Percentiles rank a stretch among this genome's conserved stretches.
Evolutionary conservation across 2,888 invertebrate genomes (phyloP).

Genomic region (Erynnis tages): DNA sequence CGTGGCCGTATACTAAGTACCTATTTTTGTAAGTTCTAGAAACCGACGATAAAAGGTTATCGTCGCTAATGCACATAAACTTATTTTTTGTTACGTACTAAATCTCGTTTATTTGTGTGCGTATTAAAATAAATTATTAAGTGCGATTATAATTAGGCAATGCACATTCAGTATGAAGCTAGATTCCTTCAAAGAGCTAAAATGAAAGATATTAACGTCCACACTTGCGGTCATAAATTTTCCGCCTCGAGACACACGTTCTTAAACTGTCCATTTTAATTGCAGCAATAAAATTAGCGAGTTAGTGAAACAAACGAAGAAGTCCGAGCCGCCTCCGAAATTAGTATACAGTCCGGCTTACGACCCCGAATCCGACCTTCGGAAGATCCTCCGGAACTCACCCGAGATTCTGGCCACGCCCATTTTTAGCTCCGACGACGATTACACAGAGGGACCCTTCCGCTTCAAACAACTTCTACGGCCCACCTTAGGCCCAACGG

Average conservation of each 20-base stretch:
- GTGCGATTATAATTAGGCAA: neutral
- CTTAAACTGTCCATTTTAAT: slow-evolving; percentile 20
- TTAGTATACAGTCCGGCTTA: slow-evolving; percentile 57
- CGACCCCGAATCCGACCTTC: slow-evolving; percentile 71
- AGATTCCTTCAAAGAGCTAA: slow-evolving; percentile 3
- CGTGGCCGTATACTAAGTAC: too few species aligned
- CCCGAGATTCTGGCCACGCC: slow-evolving; percentile 74
- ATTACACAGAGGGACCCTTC: slow-evolving; percentile 84
- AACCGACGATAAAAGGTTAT: too few species aligned
- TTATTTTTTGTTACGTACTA: too few species aligned
- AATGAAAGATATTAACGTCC: slow-evolving; percentile 2
- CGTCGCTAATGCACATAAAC: too few species aligned
- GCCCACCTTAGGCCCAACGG: slow-evolving; percentile 85
- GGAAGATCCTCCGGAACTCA: slow-evolving; percentile 73
- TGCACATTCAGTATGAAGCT: neutral
- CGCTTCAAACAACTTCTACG: slow-evolving; percentile 85
- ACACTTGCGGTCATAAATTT: neutral
- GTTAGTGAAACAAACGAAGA: slow-evolving; percentile 68
- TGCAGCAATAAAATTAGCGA: slow-evolving; percentile 77
- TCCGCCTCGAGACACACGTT: neutral
- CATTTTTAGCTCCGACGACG: slow-evolving; percentile 71
- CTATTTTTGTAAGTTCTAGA: too few species aligned
- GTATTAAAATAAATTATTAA: neutral
- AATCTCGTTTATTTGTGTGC: neutral
- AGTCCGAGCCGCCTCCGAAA: slow-evolving; percentile 54